phyloP scores from a whole-genome alignment of 2,113 vertebrate genomes.

The Pangasianodon hypophthalmus region DNA sequence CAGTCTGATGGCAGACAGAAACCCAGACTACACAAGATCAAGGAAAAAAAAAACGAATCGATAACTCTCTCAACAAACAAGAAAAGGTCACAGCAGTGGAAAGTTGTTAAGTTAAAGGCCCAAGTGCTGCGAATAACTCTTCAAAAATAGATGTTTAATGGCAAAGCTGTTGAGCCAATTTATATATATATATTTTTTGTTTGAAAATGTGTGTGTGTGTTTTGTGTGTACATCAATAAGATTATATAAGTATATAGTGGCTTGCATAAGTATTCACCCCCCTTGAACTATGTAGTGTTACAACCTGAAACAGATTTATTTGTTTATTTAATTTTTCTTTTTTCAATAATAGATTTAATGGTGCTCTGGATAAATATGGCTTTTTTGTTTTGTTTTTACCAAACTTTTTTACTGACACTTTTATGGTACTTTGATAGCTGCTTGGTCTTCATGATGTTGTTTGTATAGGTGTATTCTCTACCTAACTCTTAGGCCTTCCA shows the following conservation, averaged over 20 bases:
- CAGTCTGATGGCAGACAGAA: not conserved
- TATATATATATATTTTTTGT: not conserved
- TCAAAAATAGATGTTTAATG: not conserved
- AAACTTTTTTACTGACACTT: not conserved
- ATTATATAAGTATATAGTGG: not conserved
- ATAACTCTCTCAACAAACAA: not conserved
- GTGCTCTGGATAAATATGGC: too few relatives aligned
- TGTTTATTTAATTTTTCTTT: not conserved
- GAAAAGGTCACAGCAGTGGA: not conserved
- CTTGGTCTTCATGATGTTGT: not conserved
- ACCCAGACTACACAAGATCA: not conserved
- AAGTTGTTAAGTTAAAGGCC: conserved; percentile 3
- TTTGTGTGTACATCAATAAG: not conserved
- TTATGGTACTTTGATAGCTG: not conserved
- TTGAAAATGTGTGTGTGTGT: too few relatives aligned
- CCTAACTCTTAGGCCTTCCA: too few relatives aligned
- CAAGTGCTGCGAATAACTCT: not conserved
- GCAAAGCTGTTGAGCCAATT: not conserved
- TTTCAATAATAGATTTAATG: not conserved
- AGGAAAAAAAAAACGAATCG: not conserved
- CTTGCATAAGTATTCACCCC: not conserved
- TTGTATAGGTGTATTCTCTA: too few relatives aligned
- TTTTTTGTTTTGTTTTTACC: not conserved
- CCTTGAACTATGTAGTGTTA: not conserved
- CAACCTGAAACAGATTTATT: not conserved